Evolutionary conservation across 2,888 invertebrate genomes (phyloP).

Genomic region (Muschampia plurimacula): DNA sequence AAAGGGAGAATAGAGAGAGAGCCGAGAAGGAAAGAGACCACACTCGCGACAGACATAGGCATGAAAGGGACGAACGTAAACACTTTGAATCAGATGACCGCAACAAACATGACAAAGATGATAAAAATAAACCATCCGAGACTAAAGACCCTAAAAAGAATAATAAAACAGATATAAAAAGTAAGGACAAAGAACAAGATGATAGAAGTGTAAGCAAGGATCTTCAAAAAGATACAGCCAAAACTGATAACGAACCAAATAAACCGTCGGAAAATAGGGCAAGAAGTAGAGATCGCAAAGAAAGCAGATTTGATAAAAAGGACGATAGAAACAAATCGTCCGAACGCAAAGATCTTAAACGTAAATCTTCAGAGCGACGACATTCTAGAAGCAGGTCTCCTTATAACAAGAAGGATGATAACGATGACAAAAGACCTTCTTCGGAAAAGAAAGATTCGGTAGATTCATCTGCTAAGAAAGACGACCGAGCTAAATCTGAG

Average conservation of each 20-base stretch:
- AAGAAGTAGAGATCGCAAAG: slow-evolving; percentile 41
- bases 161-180: slow-evolving; percentile 38
- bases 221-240: neutral
- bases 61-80: slow-evolving; percentile 45
- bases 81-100: slow-evolving; percentile 42
- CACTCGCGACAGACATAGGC: slow-evolving; percentile 47
- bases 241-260: slow-evolving; percentile 1
- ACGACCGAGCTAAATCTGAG: neutral
- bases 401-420: neutral
- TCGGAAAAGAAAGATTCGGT: slow-evolving; percentile 5
- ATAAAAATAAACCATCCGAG: slow-evolving; percentile 25
- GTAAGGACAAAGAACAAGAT: slow-evolving; percentile 38
- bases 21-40: slow-evolving; percentile 47
- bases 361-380: slow-evolving; percentile 17
- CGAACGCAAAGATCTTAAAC: slow-evolving; percentile 11
- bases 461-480: neutral
- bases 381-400: slow-evolving; percentile 31
- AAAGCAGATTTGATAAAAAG: slow-evolving; percentile 19
- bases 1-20: slow-evolving; percentile 47
- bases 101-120: slow-evolving; percentile 40
- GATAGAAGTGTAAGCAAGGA: slow-evolving; percentile 16
- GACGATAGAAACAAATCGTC: slow-evolving; percentile 9
- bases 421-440: neutral
- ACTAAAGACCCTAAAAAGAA: slow-evolving; percentile 8
- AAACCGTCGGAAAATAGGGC: slow-evolving; percentile 26